Evolutionary conservation across 2,113 vertebrate genomes (phyloP).

Genomic region (Cranoglanis bouderius): DNA sequence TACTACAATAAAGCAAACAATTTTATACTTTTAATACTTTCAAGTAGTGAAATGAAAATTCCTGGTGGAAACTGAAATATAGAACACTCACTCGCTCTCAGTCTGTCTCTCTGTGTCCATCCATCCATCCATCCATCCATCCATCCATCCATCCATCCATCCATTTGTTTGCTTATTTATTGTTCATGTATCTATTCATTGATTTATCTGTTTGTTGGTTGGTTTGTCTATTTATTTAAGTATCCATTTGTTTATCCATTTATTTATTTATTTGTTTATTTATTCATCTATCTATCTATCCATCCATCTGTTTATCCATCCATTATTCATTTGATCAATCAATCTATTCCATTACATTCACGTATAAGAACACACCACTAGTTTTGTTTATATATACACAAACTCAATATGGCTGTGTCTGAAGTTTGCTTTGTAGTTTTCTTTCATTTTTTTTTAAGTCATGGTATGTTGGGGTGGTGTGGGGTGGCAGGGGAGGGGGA

Average conservation of each 20-base stretch:
- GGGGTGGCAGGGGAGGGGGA: slow-evolving; percentile 7
- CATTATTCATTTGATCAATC: no score
- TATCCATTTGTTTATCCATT: neutral
- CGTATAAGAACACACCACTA: neutral
- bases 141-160: neutral
- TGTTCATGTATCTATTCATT: neutral
- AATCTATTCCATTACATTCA: neutral
- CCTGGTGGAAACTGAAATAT: neutral
- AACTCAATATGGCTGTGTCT: neutral
- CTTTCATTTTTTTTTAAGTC: slow-evolving; percentile 14
- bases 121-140: neutral
- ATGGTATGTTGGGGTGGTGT: neutral
- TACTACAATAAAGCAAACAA: neutral
- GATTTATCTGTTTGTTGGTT: neutral
- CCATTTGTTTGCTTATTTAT: neutral
- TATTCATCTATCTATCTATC: neutral
- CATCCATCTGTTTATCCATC: neutral
- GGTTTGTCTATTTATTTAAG: neutral
- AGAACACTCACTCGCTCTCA: neutral
- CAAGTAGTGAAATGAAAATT: neutral
- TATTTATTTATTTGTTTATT: neutral
- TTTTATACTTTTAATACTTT: neutral
- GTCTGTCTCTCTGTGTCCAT: neutral
- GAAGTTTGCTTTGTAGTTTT: neutral
- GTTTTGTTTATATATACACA: neutral